Conservation (phyloP, 2,888 invertebrate species). For the Argyresthia goedartella region DNA sequence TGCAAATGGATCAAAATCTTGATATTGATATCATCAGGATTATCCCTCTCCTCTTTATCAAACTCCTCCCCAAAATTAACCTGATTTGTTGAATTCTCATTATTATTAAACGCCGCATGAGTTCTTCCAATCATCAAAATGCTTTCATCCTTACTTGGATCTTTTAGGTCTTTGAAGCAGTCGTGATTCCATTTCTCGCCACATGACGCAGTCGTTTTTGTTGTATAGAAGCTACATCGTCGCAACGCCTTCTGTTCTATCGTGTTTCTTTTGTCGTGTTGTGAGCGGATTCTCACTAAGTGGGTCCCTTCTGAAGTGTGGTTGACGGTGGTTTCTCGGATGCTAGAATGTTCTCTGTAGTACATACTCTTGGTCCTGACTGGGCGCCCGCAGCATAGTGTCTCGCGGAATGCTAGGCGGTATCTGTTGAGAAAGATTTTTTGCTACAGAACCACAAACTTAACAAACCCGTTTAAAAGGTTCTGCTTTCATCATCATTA, state of each 20-base stretch:
- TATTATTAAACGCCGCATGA: conserved; percentile 28
- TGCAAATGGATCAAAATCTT: conserved; percentile 11
- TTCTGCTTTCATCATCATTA: too few species aligned
- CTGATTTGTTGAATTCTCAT: conserved; percentile 23
- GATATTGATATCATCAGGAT: conserved; percentile 8
- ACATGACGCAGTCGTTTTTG: conserved; percentile 34
- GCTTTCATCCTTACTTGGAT: conserved; percentile 19
- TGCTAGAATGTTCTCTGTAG: conserved; percentile 71
- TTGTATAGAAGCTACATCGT: conserved; percentile 32
- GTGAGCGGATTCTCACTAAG: conserved; percentile 49
- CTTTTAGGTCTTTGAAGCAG: conserved; percentile 19
- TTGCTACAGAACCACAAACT: neutral
- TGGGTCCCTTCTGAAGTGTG: conserved; percentile 55
- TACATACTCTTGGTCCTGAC: conserved; percentile 56
- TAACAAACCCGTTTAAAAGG: neutral
- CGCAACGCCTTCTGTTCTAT: conserved; percentile 19
- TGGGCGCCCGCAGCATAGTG: conserved; percentile 74
- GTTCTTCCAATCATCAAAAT: conserved; percentile 22
- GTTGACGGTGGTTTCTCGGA: conserved; percentile 71
- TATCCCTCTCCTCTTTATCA: conserved; percentile 12
- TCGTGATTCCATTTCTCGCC: conserved; percentile 34
- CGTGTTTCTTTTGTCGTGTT: conserved; percentile 6
- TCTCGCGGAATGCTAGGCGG: conserved; percentile 82
- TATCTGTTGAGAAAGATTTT: conserved; percentile 66
- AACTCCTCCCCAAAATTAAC: conserved; percentile 23